Percentiles rank a stretch among this genome's conserved stretches.
Conservation (phyloP, 1,140 invertebrate species). For the Bombus turneri region DNA sequence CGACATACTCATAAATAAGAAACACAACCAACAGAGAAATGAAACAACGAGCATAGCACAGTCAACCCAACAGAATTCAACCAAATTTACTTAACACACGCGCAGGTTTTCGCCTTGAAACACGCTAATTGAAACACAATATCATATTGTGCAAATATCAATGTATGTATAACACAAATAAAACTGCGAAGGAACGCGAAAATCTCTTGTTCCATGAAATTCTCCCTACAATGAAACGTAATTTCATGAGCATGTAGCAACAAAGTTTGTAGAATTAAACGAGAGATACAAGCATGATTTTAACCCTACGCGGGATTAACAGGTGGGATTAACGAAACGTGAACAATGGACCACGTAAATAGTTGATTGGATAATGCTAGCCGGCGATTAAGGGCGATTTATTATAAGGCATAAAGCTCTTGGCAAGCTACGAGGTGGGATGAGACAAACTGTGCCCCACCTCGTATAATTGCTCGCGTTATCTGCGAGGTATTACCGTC, state of each 20-base stretch:
- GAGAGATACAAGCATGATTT: not conserved
- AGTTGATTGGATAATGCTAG: conserved; percentile 41
- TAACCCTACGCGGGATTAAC: not conserved
- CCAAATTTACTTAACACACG: not conserved
- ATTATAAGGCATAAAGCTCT: conserved; percentile 40
- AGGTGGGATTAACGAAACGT: conserved; percentile 4
- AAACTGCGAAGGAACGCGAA: not conserved
- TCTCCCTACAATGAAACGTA: not conserved
- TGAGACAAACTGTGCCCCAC: conserved; percentile 30
- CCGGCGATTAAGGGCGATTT: conserved; percentile 36
- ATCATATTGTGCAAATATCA: not conserved
- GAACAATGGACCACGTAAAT: conserved; percentile 22
- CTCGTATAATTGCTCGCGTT: conserved; percentile 37
- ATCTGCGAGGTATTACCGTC: conserved; percentile 30
- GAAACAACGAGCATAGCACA: not conserved
- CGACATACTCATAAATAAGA: not conserved
- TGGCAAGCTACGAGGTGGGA: not conserved
- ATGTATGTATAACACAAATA: too few relatives aligned
- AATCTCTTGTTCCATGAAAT: not conserved
- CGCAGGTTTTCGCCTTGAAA: not conserved
- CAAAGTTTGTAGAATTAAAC: not conserved
- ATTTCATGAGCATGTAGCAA: not conserved
- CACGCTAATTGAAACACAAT: not conserved
- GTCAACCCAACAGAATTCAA: not conserved
- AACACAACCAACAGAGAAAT: not conserved